phyloP scores from a whole-genome alignment of 1,140 invertebrate genomes.

The Sitophilus oryzae region DNA sequence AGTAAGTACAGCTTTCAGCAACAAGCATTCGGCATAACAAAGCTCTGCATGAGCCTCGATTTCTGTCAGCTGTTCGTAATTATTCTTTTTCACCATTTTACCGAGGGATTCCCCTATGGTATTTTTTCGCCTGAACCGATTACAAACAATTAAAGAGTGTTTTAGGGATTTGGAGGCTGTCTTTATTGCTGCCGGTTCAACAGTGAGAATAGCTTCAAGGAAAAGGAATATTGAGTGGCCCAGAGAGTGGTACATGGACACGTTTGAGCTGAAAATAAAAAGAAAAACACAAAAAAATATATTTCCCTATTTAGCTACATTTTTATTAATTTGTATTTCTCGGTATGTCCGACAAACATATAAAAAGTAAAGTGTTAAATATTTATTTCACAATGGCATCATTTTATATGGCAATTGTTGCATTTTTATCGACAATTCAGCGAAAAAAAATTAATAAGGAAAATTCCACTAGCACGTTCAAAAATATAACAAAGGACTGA shows the following conservation, averaged over 20 bases:
- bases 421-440: no score
- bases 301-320: not conserved
- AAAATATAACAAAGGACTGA: no score
- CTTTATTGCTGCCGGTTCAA: slow-evolving; percentile 75
- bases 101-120: slow-evolving; percentile 72
- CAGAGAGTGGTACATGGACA: slow-evolving; percentile 89
- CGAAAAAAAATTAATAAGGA: no score
- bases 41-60: slow-evolving; percentile 92
- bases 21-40: slow-evolving; percentile 85
- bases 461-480: no score
- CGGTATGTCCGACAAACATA: no score
- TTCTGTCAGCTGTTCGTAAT: slow-evolving; percentile 70
- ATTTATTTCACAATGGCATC: no score
- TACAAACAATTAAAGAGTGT: slow-evolving; percentile 70
- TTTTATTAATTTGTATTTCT: no score
- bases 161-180: slow-evolving; percentile 67
- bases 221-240: slow-evolving; percentile 84
- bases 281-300: not conserved
- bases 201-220: slow-evolving; percentile 88
- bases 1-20: slow-evolving; percentile 82
- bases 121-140: slow-evolving; percentile 62
- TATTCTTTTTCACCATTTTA: slow-evolving; percentile 71
- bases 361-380: no score
- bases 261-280: slow-evolving; percentile 58
- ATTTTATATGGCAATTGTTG: no score